Evolutionary conservation across 2,888 invertebrate species (phyloP).

Genomic region (Pasiphila rectangulata): DNA sequence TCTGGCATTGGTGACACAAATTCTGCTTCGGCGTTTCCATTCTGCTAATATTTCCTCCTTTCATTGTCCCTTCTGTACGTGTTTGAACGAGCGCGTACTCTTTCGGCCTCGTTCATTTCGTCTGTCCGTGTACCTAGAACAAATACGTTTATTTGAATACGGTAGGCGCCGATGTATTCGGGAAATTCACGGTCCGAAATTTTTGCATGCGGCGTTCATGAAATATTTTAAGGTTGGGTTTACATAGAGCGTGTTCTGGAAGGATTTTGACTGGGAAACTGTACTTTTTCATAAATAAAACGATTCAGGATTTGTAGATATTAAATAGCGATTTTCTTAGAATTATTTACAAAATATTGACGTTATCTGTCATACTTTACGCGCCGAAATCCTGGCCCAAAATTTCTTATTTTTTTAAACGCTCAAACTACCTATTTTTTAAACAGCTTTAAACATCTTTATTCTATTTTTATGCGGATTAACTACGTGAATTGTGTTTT

Average conservation of each 20-base stretch:
- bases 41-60: constrained; percentile 10
- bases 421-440: too few relatives aligned
- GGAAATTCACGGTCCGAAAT: constrained; percentile 3
- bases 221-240: constrained; percentile 7
- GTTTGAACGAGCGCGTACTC: not conserved
- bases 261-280: too few relatives aligned
- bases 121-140: constrained; percentile 31
- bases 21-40: constrained; percentile 31
- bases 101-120: constrained; percentile 23
- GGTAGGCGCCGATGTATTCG: constrained; percentile 1
- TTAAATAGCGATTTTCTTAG: too few relatives aligned
- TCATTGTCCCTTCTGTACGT: not conserved
- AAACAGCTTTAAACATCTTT: too few relatives aligned
- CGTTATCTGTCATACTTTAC: too few relatives aligned
- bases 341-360: too few relatives aligned
- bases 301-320: too few relatives aligned
- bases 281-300: too few relatives aligned
- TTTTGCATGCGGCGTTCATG: constrained; percentile 2
- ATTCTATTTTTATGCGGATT: too few relatives aligned
- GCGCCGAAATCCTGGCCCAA: too few relatives aligned
- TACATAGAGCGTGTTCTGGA: constrained; percentile 2
- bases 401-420: too few relatives aligned
- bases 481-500: too few relatives aligned
- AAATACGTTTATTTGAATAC: constrained; percentile 27
- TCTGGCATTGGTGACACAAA: constrained; percentile 47